Evolutionary conservation across 2,888 invertebrate genomes (phyloP), one percentile per base, ranked within the genome.

Genomic region (Zootermopsis nevadensis): DNA sequence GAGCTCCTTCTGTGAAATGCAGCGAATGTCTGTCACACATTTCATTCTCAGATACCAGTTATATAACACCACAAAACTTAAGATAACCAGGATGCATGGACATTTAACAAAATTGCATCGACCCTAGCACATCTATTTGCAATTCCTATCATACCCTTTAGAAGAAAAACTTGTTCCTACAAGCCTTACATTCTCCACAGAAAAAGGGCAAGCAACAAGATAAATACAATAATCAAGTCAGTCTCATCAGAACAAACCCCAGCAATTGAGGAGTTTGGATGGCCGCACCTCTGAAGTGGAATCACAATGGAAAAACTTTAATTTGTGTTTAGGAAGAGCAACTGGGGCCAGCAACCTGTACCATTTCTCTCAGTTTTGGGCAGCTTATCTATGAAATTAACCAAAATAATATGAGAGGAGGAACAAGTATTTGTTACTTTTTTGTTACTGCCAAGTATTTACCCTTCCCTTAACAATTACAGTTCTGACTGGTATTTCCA

Each of bases 41-140:
- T 1, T 33, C 33, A 35, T n/a, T 27, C 60, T 60, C n/a, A 27
- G 60, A n/a, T 60, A 27, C 8, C 15, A 27, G 27, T 27, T 12
- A 7, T 12, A 7, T 60, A n/a, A 60, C 27, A 60, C 7, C 10
- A n/a, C 60, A 60, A n/a, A 60, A 27, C 7, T 60, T 27, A n/a
- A n/a, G 8, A 60, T 60, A n/a, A 60, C 60, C 60, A 60, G n/a
- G 35, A 22, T 38, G 38, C 15, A 24, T 38, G 35, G 33, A 74
- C 74, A 74, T 38, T 38, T 79, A 33, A n/a, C 66, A 66, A 42
- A 74, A 83, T 83, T 83, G 83, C 83, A 83, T 83, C 83, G 55
- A 83, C 83, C 83, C 83, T 80, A 53, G 60, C 48, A 69, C 60
- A 27, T 42, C 80, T 80, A 42, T 80, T 31, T 42, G 33, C 33